Percentiles rank a stretch among this genome's conserved stretches.
These are phyloP conservation scores for Porites lutea DNA, from an alignment of 64 coral and sea anemone species.

Conservation along the genomic window DNA sequence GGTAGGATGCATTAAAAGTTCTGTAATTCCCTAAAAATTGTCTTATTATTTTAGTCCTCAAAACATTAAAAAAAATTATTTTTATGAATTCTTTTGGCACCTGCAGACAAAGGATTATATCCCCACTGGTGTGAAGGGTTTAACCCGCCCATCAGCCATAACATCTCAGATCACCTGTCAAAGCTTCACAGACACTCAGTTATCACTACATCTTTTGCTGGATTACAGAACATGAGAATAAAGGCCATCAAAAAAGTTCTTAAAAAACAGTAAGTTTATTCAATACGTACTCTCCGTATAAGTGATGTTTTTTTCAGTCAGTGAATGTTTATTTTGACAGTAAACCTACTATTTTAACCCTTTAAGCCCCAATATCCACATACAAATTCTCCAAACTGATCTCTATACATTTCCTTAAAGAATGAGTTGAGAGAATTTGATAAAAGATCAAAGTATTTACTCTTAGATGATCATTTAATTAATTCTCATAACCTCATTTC, in stretches of 20 bases:
- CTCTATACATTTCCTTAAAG: too few species aligned
- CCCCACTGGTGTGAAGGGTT: constrained; percentile 77
- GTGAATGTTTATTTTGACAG: too few species aligned
- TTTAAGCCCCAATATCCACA: too few species aligned
- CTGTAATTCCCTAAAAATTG: background rate
- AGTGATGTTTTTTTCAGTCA: too few species aligned
- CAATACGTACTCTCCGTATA: too few species aligned
- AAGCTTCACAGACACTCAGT: constrained; percentile 85
- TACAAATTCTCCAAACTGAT: too few species aligned
- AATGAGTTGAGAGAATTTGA: too few species aligned
- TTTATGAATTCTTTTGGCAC: background rate
- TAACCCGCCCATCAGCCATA: constrained; percentile 64
- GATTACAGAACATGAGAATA: constrained; percentile 66
- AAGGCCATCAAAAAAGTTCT: constrained; percentile 74
- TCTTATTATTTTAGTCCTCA: background rate
- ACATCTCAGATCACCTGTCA: constrained; percentile 85
- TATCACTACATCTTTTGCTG: constrained; percentile 67
- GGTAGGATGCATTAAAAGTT: constrained; percentile 9
- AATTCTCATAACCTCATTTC: too few species aligned
- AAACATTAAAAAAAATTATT: background rate
- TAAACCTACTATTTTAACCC: too few species aligned
- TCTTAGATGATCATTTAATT: too few species aligned
- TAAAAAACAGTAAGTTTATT: constrained; percentile 78
- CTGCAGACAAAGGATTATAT: constrained; percentile 70
- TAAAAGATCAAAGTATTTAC: too few species aligned